Percentiles rank a stretch among this genome's conserved stretches.
Conservation (phyloP, 2,888 invertebrate genomes). For the Stenodera caucasica region DNA sequence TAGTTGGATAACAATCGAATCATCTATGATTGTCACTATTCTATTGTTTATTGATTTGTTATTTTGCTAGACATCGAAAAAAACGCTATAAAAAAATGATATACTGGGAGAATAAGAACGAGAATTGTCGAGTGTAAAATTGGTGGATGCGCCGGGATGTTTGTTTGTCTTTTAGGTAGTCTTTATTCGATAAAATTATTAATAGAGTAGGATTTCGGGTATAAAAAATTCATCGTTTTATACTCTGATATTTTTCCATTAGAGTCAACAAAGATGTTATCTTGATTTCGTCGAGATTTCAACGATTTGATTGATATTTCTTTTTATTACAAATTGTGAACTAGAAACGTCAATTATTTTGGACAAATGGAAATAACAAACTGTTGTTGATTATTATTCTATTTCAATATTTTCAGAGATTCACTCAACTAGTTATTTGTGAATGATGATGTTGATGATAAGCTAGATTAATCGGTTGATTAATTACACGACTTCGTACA, state of each 20-base stretch:
- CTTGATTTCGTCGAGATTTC: too few relatives aligned
- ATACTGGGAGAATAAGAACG: background rate
- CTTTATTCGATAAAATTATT: too few relatives aligned
- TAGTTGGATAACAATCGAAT: background rate
- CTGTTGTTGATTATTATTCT: background rate
- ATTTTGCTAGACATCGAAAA: background rate
- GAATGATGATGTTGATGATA: background rate
- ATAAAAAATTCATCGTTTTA: too few relatives aligned
- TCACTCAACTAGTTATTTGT: background rate
- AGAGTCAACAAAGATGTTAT: too few relatives aligned
- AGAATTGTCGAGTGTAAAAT: background rate
- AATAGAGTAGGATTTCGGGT: too few relatives aligned
- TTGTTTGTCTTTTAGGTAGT: too few relatives aligned
- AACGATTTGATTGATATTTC: too few relatives aligned
- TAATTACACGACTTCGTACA: conserved; percentile 15
- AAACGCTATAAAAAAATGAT: background rate
- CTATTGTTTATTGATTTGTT: background rate
- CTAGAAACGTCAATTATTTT: too few relatives aligned
- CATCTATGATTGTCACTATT: too few relatives aligned
- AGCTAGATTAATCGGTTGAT: background rate
- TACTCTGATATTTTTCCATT: too few relatives aligned
- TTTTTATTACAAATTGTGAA: too few relatives aligned
- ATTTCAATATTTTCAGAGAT: background rate
- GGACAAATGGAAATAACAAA: too few relatives aligned
- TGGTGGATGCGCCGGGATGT: conserved; percentile 1